Conservation (phyloP, 2,797 vertebrate genomes). For the Silurus aristotelis region DNA sequence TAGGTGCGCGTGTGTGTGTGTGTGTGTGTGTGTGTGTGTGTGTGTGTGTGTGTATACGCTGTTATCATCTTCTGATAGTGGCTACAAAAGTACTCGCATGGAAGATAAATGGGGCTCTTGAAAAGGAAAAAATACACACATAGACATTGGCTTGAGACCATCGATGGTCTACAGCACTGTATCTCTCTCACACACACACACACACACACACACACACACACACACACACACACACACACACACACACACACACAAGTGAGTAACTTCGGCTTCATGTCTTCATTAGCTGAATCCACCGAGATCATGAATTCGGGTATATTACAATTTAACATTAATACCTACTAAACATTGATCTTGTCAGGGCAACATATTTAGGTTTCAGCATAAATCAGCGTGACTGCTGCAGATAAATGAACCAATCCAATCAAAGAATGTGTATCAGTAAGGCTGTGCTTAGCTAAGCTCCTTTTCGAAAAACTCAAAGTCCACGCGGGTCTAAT, state of each 20-base stretch:
- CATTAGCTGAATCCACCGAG: not conserved
- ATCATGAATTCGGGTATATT: conserved; percentile 30
- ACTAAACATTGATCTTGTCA: conserved; percentile 47
- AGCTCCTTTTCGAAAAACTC: conserved; percentile 46
- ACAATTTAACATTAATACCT: conserved; percentile 31
- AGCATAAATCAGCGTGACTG: conserved; percentile 40
- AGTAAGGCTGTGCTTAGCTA: conserved; percentile 52
- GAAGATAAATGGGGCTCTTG: conserved; percentile 29
- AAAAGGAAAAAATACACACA: not conserved
- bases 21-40: not conserved
- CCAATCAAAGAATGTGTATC: conserved; percentile 51
- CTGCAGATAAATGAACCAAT: conserved; percentile 61
- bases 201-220: not conserved
- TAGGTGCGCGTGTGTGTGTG: conserved; percentile 1
- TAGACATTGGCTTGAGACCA: not conserved
- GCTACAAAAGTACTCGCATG: conserved; percentile 44
- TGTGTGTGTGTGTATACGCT: conserved; percentile 1
- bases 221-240: too few relatives aligned
- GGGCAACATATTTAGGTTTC: conserved; percentile 49
- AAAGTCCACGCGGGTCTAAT: conserved; percentile 22
- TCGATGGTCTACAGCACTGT: not conserved
- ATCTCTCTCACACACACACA: not conserved
- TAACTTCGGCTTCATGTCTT: not conserved
- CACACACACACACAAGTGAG: too few relatives aligned
- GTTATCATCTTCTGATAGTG: conserved; percentile 20